Base-by-base conservation (phyloP, 2,797 vertebrate genomes). In the Pygocentrus nattereri region DNA sequence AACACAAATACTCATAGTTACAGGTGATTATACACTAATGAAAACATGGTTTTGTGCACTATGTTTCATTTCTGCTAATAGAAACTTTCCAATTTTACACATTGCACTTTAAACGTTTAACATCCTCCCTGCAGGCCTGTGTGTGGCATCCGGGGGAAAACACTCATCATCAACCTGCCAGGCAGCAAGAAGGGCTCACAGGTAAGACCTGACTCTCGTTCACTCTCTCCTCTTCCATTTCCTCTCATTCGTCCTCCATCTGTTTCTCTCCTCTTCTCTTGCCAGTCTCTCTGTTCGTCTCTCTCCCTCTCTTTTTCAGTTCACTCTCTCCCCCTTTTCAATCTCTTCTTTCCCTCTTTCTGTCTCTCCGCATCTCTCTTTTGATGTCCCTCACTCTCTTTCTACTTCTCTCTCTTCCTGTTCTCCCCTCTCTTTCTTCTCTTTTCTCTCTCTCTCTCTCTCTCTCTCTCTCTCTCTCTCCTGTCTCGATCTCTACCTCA, bases 161-260 rank as follows among this genome's bases (percentile, higher is more conserved):
- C 98, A 76, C 97, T 99, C 86, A 98, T 99, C 93, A 99, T 99
- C 90, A 99, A 99, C 92, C 92, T 99, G 88, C 97, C 98, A 90
- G 98, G 98, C 93, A 99, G 97, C 95, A 99, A 98, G 96, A 99
- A 99, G 94, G 98, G 98, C 85, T 99, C 98, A 93, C 97, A 99
- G 97, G 98, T 99, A 95, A 94, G 94, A 85, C 41, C 4, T 7
- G 41, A 44, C 41, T 44, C 41, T 44, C 8, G 8, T 38, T 6
- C 34, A 38, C 6, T 6, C 2, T 6, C 3, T 2, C 6, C 34
- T 6, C 34, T 38, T 38, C 6, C 6, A 3, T 38, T 34, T 6
- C 34, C 6, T 6, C 6, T 6, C 34, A 2, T 38, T 2, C 6
- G 2, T 38, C 34, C 6, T 38, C 18, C 38, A 34, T 75, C 21